Evolutionary conservation across 1,140 invertebrate species (phyloP), one percentile per base, ranked within the genome.

Genomic region (Micrasema minimum): DNA sequence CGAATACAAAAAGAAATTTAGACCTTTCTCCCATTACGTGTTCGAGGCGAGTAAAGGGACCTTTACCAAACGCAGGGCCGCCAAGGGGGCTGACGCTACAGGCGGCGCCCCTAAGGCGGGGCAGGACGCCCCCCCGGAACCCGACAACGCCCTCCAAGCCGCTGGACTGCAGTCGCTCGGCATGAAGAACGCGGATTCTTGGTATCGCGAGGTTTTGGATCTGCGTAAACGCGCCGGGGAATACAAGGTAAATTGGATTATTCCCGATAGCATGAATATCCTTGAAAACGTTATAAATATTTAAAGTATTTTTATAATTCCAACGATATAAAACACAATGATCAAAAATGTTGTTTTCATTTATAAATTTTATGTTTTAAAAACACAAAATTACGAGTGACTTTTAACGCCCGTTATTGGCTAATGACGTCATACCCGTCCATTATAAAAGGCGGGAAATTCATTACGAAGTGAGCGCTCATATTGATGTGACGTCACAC

Each of bases 221-320:
- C 86, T 96, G 72, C 89, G 94, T 77, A 94, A 94, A 81, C 93
- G 95, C 81, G 94, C 94, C 79, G 93, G 92, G 77, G 93, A 96
- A 82, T 96, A 96, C 83, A 95, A 95, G 90, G 93, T 94, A 86
- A 4, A 84, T 82, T 76, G 2, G 2, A 50, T 20, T 20, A 9
- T 2, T 2, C 43, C n/a, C n/a, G 37, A 14, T n/a, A n/a, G n/a
- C n/a, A n/a, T n/a, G n/a, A n/a, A n/a, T n/a, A n/a, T n/a, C n/a
- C n/a, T n/a, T n/a, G n/a, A n/a, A n/a, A n/a, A n/a, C n/a, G n/a
- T n/a, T n/a, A n/a, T n/a, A n/a, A n/a, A n/a, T n/a, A n/a, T n/a
- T n/a, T n/a, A n/a, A n/a, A n/a, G n/a, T n/a, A n/a, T n/a, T n/a
- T n/a, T n/a, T n/a, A n/a, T n/a, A n/a, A n/a, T n/a, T n/a, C n/a